Base-by-base conservation (phyloP, 1,140 invertebrate species). In the Apocrypta bakeri region DNA sequence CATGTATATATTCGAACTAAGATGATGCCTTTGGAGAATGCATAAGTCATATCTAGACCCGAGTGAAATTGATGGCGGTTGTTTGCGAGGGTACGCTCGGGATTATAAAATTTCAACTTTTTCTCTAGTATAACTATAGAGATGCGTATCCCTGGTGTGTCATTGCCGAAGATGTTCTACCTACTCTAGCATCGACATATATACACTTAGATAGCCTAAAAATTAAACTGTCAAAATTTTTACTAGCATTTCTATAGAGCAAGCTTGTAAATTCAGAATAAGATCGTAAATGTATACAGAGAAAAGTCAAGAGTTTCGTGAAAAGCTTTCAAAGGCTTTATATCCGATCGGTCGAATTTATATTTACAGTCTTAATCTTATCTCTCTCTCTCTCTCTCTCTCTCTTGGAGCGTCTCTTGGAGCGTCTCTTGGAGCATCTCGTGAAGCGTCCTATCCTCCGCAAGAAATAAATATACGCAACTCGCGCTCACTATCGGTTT, bases 391-490 rank as follows among this genome's bases (percentile, higher is more conserved):
- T 73, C 42, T 76, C 82, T 79, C 84, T 77, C 33, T 37, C 33
- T 37, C 33, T 37, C 9, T 37, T 37, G 3, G 33, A 37, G 33
- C 2, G 33, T 9, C 33, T 2, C 9, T 4, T 37, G 9, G 33
- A 37, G 33, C 33, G 33, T 2, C 33, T 37, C 33, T 37, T 37
- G 3, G n/a, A n/a, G 14, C 14, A 17, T 17, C 12, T 17, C 11
- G 12, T 17, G 42, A 4, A 42, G 40, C 40, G 12, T 56, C 48
- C n/a, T n/a, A 17, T 37, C 33, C 3, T 37, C 48, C 17, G 17
- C 21, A 56, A 56, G 85, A 84, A 87, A 87, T 87, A 87, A 87
- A 84, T 85, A 80, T 84, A 66, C 69, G 82, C 83, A 69, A 56
- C 83, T 82, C 79, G 82, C 81, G 76, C 81, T 74, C 71, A 74